phyloP scores from a whole-genome alignment of 2,888 invertebrate genomes.

The Sesia apiformis region DNA sequence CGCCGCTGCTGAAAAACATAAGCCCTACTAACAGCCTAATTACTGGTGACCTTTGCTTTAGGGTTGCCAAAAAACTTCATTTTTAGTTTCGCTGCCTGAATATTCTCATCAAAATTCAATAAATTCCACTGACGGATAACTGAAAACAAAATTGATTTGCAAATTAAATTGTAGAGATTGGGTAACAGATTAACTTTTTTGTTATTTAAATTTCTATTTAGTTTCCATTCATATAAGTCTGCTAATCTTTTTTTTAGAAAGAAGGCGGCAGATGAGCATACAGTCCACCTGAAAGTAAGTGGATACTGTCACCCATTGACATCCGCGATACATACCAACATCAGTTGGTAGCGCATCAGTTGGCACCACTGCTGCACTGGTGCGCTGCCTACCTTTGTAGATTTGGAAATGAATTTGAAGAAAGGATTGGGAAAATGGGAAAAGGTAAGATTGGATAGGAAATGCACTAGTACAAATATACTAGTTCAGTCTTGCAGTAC shows the following conservation, averaged over 20 bases:
- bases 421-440: too few species aligned
- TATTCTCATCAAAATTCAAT: slow-evolving; percentile 33
- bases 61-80: slow-evolving; percentile 20
- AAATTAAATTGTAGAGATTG: slow-evolving; percentile 34
- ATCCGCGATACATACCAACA: too few species aligned
- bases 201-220: neutral
- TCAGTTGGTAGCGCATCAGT: too few species aligned
- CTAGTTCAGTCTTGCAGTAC: too few species aligned
- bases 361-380: too few species aligned
- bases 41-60: slow-evolving; percentile 45
- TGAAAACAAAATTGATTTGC: slow-evolving; percentile 30
- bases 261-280: too few species aligned
- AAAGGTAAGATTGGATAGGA: too few species aligned
- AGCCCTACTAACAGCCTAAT: slow-evolving; percentile 49
- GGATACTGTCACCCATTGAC: too few species aligned
- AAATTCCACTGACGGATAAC: slow-evolving; percentile 30
- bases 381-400: too few species aligned
- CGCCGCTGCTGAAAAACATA: slow-evolving; percentile 38
- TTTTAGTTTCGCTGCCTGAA: slow-evolving; percentile 6
- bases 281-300: too few species aligned
- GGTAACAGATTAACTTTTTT: slow-evolving; percentile 23
- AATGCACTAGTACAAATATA: too few species aligned
- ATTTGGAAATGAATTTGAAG: too few species aligned
- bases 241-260: neutral
- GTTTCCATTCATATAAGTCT: neutral